phyloP scores from a whole-genome alignment of 2,797 vertebrate genomes.

The Pitangus sulphuratus region DNA sequence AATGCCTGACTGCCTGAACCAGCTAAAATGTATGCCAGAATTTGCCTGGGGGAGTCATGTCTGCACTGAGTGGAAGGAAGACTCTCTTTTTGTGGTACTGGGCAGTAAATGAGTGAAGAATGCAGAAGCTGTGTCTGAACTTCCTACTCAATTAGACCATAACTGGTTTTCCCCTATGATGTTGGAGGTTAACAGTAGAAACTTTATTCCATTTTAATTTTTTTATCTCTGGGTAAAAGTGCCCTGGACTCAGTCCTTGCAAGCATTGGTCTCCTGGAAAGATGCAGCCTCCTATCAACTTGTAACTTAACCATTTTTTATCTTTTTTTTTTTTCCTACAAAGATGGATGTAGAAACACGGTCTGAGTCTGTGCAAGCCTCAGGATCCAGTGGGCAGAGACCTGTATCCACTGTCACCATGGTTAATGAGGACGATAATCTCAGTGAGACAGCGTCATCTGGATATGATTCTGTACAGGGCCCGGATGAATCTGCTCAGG shows the following conservation, averaged over 20 bases:
- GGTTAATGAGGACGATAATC: constrained; percentile 76
- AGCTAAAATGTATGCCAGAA: background rate
- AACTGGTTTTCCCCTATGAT: background rate
- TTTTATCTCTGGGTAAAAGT: background rate
- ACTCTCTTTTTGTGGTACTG: background rate
- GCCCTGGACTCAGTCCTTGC: background rate
- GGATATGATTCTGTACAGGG: constrained; percentile 85
- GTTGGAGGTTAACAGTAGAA: background rate
- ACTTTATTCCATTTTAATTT: background rate
- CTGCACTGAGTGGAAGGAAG: background rate
- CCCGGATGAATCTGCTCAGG: constrained; percentile 73
- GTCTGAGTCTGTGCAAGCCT: constrained; percentile 57
- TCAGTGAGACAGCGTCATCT: constrained; percentile 83
- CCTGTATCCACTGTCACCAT: background rate
- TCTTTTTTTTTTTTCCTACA: background rate
- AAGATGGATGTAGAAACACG: constrained; percentile 75
- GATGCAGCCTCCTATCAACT: background rate
- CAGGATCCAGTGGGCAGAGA: constrained; percentile 49
- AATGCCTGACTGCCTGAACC: background rate
- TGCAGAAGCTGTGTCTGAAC: background rate
- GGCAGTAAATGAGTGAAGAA: background rate
- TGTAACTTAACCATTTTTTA: background rate
- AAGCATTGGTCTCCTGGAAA: background rate
- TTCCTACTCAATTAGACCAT: background rate
- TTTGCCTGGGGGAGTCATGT: background rate